Evolutionary conservation across 2,888 invertebrate genomes (phyloP), one percentile per base, ranked within the genome.

Genomic region (Bibio marci): DNA sequence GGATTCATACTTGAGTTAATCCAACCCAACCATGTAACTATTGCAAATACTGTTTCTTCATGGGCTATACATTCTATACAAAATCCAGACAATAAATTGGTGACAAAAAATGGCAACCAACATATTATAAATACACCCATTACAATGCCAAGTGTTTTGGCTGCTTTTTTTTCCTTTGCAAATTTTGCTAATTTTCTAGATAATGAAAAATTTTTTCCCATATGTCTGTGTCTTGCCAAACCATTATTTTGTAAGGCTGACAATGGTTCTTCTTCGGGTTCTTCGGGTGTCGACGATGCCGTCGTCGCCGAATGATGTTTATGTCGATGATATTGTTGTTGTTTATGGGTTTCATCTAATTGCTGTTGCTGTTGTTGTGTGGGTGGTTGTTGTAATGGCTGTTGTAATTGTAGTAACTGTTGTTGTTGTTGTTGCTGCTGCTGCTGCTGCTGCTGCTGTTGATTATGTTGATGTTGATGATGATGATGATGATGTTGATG

Each of bases 61-160:
- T 86, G 79, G 62, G 80, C 76, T 49, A 90, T 85, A 62, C 90
- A 90, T 52, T 78, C 73, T 44, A 78, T 71, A 62, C 90, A 87
- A 55, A 95, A 80, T 14, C 91, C 94, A 34, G 86, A 83, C 52
- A 92, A 65, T 40, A 95, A 67, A 63, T 94, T 94, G 48, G 88
- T 86, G 46, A 94, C 87, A 61, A 95, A 95, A 65, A 95, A 95
- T 44, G 95, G 95, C 50, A 94, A 69, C 94, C 94, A 95, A 61
- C 94, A 95, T 48, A 92, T 76, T 55, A 94, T 91, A 59, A 94
- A 94, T 46, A 90, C 88, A 41, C 92, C 92, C 81, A 94, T 91
- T 50, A 94, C 92, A 56, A 94, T 92, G 35, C 92, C 94, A 48
- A 95, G 65, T 8, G 94, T 95, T 63, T 94, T 94, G 4, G 95